Conservation (phyloP, 2,888 invertebrate genomes). For the Peribatodes rhomboidaria region DNA sequence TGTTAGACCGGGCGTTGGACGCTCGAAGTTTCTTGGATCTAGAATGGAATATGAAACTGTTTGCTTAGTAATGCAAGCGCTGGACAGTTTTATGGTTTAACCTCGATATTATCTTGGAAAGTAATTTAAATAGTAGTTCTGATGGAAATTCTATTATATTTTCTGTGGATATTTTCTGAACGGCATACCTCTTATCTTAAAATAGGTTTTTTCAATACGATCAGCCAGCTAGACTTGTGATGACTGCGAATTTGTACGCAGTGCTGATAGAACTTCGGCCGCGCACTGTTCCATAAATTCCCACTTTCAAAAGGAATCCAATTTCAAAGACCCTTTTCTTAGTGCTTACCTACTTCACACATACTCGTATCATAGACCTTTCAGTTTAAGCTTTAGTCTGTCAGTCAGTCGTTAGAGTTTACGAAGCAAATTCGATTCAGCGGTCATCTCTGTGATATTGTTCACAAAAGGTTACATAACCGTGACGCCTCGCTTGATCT, state of each 20-base stretch:
- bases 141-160: not conserved
- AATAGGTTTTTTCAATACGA: not conserved
- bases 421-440: not conserved
- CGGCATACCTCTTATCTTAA: not conserved
- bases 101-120: not conserved
- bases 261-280: too few relatives aligned
- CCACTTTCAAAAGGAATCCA: too few relatives aligned
- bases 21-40: slow-evolving; percentile 29
- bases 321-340: too few relatives aligned
- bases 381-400: too few relatives aligned
- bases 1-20: slow-evolving; percentile 24
- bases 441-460: not conserved
- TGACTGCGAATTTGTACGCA: too few relatives aligned
- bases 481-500: slow-evolving; percentile 6
- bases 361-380: too few relatives aligned
- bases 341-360: too few relatives aligned
- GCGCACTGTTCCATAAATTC: too few relatives aligned
- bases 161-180: not conserved
- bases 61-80: slow-evolving; percentile 4
- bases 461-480: slow-evolving; percentile 9
- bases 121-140: not conserved
- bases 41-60: slow-evolving; percentile 9
- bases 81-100: not conserved
- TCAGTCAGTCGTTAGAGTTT: too few relatives aligned
- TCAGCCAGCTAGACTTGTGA: too few relatives aligned